Conservation (phyloP, 2,888 invertebrate species). For the Gibbula magus region DNA sequence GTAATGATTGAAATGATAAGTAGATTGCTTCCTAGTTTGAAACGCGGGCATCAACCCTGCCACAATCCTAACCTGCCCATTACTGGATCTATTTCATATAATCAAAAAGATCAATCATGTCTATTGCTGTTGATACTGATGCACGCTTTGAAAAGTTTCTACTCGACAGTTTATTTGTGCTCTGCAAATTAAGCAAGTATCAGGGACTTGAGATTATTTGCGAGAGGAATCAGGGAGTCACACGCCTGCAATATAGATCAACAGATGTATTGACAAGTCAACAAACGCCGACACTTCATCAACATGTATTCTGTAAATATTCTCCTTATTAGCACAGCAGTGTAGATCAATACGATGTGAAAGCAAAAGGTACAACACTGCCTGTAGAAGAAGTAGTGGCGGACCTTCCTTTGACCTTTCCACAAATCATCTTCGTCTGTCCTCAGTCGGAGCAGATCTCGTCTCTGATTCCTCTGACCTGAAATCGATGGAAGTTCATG, state of each 20-base stretch:
- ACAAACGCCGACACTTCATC: neutral
- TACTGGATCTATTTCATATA: no score
- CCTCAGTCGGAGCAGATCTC: neutral
- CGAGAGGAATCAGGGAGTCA: neutral
- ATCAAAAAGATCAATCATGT: neutral
- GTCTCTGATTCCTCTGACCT: neutral
- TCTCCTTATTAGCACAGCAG: neutral
- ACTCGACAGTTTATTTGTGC: neutral
- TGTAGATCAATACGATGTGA: neutral
- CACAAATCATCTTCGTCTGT: neutral
- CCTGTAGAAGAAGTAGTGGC: neutral
- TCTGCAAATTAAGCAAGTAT: neutral
- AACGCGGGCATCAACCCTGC: no score
- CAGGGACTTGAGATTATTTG: neutral
- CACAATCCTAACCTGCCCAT: no score
- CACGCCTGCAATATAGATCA: neutral
- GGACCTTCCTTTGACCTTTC: neutral
- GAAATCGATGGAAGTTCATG: neutral
- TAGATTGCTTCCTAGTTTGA: no score
- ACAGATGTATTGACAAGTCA: neutral
- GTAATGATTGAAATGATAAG: no score
- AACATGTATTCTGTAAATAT: constrained; percentile 10
- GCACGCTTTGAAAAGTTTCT: neutral
- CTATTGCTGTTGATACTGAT: neutral
- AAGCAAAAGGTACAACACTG: no score